Evolutionary conservation across 1,140 invertebrate genomes (phyloP), one percentile per base, ranked within the genome.

Genomic region (Hesperophylax magnus): DNA sequence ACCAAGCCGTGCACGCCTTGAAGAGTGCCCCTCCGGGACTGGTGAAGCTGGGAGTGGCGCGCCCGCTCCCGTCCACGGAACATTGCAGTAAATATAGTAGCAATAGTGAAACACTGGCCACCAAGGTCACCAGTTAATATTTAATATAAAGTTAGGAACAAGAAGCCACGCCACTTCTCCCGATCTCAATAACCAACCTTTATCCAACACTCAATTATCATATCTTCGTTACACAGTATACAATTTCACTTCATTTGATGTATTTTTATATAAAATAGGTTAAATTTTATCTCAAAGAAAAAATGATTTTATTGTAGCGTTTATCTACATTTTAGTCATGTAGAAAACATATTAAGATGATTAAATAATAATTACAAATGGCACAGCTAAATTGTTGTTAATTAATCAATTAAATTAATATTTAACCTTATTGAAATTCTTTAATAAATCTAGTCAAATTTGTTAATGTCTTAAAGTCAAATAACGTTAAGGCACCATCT

Each of bases 1-100:
- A 98, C 86, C 93, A 96, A 88, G 97, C 98, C 24, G 97, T 98
- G 31, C 94, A 97, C 86, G 95, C 96, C 15, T 88, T 98, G 31
- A 96, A 97, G 89, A 94, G 94, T 60, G 97, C 97, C 76, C 94
- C 95, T 7, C 92, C 93, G 83, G 97, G 97, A 7, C 89, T 92
- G 24, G 97, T 98, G 0, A 91, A 91, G 54, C 94, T 99, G 60
- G 97, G 96, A 52, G 86, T 90, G 69, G 88, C 89, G 0, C 82
- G 88, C 34, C 89, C 89, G 0, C 81, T 90, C 34, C 87, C 87
- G n/a, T 85, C 87, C 9, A 85, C 86, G 31, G 89, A 90, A 17
- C 80, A 56, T 84, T 83, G 80, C 67, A 78, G 79, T 18, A 90
- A 89, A 84, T 89, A 87, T 80, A 88, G 87, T 9, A 88, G 86